A percentile compares a stretch with the other conserved stretches of the same genome.
phyloP scores from a whole-genome alignment of 2,888 invertebrate genomes.

The Pollenia labialis region DNA sequence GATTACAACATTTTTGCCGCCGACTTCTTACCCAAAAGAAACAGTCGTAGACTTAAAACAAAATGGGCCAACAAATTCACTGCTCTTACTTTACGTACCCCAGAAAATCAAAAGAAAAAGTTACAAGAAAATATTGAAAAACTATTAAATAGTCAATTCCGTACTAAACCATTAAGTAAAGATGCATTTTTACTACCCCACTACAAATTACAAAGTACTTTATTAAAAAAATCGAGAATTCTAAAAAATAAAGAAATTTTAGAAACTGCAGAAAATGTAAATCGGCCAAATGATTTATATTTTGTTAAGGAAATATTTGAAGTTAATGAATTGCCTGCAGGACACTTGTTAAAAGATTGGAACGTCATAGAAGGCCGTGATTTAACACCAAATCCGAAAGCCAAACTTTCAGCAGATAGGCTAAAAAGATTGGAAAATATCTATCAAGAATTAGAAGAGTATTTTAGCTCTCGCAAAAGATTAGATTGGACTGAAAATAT shows the following conservation, averaged over 20 bases:
- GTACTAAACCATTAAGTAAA: slow-evolving; percentile 52
- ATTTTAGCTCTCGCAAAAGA: slow-evolving; percentile 40
- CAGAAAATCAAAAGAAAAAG: slow-evolving; percentile 78
- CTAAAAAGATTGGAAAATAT: slow-evolving; percentile 73
- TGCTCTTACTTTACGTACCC: slow-evolving; percentile 80
- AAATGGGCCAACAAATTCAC: slow-evolving; percentile 84
- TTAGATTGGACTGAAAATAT: slow-evolving; percentile 33
- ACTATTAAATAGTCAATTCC: slow-evolving; percentile 76
- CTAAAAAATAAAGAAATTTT: slow-evolving; percentile 51
- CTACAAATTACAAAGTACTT: slow-evolving; percentile 74
- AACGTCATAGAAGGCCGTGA: slow-evolving; percentile 87
- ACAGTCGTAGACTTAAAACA: slow-evolving; percentile 74
- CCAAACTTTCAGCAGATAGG: slow-evolving; percentile 5
- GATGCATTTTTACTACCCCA: slow-evolving; percentile 29
- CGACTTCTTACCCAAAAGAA: slow-evolving; percentile 74
- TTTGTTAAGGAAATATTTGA: slow-evolving; percentile 85
- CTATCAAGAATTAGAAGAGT: slow-evolving; percentile 76
- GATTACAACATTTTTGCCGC: slow-evolving; percentile 78
- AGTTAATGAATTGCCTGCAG: slow-evolving; percentile 82
- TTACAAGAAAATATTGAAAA: slow-evolving; percentile 76
- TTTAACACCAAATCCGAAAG: slow-evolving; percentile 84
- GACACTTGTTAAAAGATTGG: slow-evolving; percentile 87
- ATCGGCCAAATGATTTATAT: slow-evolving; percentile 80
- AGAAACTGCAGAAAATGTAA: slow-evolving; percentile 47
- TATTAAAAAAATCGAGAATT: slow-evolving; percentile 64